phyloP scores from a whole-genome alignment of 2,888 invertebrate species.

The Conus canariensis region DNA sequence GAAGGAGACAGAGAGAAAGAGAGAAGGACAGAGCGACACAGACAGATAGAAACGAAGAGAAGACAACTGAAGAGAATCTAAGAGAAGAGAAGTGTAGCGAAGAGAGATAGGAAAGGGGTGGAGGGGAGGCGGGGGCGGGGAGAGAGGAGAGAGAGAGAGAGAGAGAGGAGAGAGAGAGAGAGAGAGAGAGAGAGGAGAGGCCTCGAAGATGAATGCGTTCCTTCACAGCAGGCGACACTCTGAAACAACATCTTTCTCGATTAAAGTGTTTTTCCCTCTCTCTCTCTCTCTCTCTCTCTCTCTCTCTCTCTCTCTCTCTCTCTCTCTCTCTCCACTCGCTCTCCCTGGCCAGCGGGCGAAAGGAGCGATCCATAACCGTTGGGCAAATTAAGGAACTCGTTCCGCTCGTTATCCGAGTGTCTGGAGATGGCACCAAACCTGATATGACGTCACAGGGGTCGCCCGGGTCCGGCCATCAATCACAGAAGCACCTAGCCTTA shows the following conservation, averaged over 20 bases:
- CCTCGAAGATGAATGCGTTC: conserved; percentile 9
- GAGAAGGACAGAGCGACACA: no score
- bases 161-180: no score
- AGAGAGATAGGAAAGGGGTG: no score
- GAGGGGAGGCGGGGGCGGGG: no score
- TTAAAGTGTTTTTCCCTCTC: neutral
- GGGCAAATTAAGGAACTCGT: conserved; percentile 34
- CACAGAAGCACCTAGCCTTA: neutral
- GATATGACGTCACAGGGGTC: conserved; percentile 27
- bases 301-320: neutral
- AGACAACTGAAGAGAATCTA: no score
- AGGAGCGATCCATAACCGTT: conserved; percentile 31
- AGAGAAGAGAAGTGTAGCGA: no score
- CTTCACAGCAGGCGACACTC: conserved; percentile 27
- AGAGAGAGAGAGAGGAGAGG: no score
- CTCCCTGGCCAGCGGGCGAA: neutral
- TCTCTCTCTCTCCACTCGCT: neutral
- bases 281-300: neutral
- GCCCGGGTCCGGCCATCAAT: conserved; percentile 18
- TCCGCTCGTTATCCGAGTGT: conserved; percentile 14
- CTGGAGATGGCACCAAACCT: conserved; percentile 20
- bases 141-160: no score
- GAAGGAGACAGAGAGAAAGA: no score
- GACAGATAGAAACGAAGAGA: no score
- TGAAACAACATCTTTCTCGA: conserved; percentile 31